Evolutionary conservation across 2,888 invertebrate genomes (phyloP), one percentile per base, ranked within the genome.

Genomic region (Harpalus rubripes): DNA sequence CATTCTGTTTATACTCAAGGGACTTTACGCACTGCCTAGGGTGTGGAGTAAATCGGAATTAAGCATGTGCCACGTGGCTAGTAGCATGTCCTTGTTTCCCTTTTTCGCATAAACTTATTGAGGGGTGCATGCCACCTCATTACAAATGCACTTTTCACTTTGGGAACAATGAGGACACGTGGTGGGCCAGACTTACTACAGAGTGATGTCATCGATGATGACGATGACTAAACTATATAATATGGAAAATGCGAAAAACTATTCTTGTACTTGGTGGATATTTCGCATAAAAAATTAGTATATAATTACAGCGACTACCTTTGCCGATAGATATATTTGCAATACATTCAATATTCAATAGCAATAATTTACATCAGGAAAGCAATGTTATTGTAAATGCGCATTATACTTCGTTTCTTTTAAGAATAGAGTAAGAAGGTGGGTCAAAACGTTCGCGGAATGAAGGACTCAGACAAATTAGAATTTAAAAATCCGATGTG

Each of bases 91-190:
- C 15, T 56, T 74, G 72, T 74, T 74, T 74, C 72, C 72, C 72
- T 74, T 15, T 41, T 44, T 74, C 72, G 44, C 72, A 74, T 74
- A 74, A 74, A 74, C 26, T 74, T 18, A 68, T 41, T 22, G 68
- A 68, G 15, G 68, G 72, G 16, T 8, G 41, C 7, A 10, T n/a
- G 65, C 15, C 18, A 61, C 65, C 65, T 81, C 81, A 81, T 81
- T 81, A 81, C 32, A 68, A 81, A 81, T 63, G 81, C 81, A 81
- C 81, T 81, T 81, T 68, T 68, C 65, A 52, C 81, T 63, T 63
- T 41, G 6, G 22, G 44, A 41, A 81, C 81, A 68, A 44, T 44
- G 16, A 63, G 81, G 58, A n/a, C 41, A 63, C 32, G 63, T 12
- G 63, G 61, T 39, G 26, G 12, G 39, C 41, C 59, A 32, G 68